phyloP scores from a whole-genome alignment of 2,113 vertebrate species.

The Sorex fumeus region DNA sequence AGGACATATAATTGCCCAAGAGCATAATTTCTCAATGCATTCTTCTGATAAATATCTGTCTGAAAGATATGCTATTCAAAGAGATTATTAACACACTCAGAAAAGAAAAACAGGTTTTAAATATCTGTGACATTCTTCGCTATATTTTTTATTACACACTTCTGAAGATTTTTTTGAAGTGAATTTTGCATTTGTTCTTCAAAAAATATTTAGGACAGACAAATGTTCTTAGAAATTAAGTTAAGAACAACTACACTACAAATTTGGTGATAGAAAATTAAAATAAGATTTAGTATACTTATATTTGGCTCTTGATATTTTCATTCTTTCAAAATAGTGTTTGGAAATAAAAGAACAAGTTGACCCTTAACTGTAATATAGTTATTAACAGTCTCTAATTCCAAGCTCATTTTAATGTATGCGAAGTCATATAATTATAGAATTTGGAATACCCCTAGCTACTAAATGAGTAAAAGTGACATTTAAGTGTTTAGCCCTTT shows the following conservation, averaged over 20 bases:
- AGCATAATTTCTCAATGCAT: conserved; percentile 6
- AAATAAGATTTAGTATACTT: conserved; percentile 37
- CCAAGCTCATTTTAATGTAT: conserved; percentile 47
- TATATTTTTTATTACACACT: not conserved
- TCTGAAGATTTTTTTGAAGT: conserved; percentile 36
- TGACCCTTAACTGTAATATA: conserved; percentile 59
- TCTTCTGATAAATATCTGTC: conserved; percentile 8
- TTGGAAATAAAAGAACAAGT: conserved; percentile 48
- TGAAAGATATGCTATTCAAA: not conserved
- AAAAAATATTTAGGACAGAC: not conserved
- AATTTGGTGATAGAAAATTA: not conserved
- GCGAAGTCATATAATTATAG: conserved; percentile 71
- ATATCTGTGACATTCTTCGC: not conserved
- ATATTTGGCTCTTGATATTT: not conserved
- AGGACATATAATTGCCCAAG: not conserved
- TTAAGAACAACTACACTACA: not conserved
- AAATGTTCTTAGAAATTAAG: not conserved
- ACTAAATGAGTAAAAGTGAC: conserved; percentile 69
- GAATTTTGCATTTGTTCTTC: conserved; percentile 1
- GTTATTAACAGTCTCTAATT: conserved; percentile 48
- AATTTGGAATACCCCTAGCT: conserved; percentile 71
- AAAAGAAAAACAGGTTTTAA: not conserved
- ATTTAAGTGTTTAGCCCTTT: conserved; percentile 63
- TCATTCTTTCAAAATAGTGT: conserved; percentile 18
- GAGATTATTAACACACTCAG: conserved; percentile 4